Base-by-base conservation (phyloP, 2,888 invertebrate genomes). In the Lasioglossum zephyrum region DNA sequence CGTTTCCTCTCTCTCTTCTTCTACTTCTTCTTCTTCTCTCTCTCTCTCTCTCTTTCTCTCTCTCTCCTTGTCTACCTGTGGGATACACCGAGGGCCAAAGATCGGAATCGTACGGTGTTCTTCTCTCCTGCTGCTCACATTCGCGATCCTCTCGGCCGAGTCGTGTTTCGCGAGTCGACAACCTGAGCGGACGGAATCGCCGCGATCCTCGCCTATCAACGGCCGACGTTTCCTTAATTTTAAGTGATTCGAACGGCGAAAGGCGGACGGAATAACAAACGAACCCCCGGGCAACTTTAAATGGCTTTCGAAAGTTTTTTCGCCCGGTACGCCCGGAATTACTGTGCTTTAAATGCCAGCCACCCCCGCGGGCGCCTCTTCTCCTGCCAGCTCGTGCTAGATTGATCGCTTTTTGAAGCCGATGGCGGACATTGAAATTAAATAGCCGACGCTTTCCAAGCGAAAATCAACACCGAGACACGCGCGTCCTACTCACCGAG, bases 231-330 rank as follows among this genome's bases (percentile, higher is more conserved):
- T 85, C 63, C 79, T 73, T 78, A 49, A 87, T 85, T 82, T 78
- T 82, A 85, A 85, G 79, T 82, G 79, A 85, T 82, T 69, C 74
- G 81, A 18, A 31, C 72, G 8, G 44, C n/a, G 73, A 1, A 36
- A 63, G 44, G 60, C 80, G 31, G 44, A 36, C 39, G 77, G 36
- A 75, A 77, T 77, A 82, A 80, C 80, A 60, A 73, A 73, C 79
- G 49, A 49, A n/a, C 72, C 31, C 36, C 60, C 26, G 16, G 63
- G n/a, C 53, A 83, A 86, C 66, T 87, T 87, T 87, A 82, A 87
- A 87, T 87, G 78, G 87, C 86, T 86, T 86, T 81, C 78, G 73
- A 81, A 87, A 87, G 82, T 86, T 86, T 79, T n/a, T 41, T 26
- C 49, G 47, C 39, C 60, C 31, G 60, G 47, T 53, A 49, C 49